Conservation (phyloP, 2,888 invertebrate species). For the Conus canariensis region DNA sequence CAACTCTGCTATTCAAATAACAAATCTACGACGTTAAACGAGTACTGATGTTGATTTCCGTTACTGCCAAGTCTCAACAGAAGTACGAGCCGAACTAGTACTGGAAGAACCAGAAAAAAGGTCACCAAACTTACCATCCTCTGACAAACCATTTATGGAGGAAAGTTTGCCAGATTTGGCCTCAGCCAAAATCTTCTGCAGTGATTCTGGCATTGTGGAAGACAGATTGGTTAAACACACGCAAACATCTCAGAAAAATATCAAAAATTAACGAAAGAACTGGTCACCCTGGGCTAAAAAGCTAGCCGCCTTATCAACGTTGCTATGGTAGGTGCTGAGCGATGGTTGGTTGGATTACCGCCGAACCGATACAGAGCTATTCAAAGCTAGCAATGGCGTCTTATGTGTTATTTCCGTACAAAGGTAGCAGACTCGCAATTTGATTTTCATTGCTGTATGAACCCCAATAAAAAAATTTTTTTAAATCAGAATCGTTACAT, state of each 20-base stretch:
- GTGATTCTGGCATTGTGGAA: conserved; percentile 69
- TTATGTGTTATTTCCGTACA: not conserved
- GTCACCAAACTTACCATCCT: conserved; percentile 70
- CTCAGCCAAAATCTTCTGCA: conserved; percentile 72
- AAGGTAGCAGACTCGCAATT: no score
- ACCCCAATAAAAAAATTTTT: not conserved
- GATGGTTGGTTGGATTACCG: conserved; percentile 8
- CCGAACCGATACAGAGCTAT: not conserved
- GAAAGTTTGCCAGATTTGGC: conserved; percentile 75
- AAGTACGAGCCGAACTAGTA: not conserved
- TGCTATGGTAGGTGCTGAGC: conserved; percentile 48
- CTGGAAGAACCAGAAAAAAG: not conserved
- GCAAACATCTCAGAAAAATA: not conserved
- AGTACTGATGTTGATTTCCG: no score
- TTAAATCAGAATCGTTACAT: no score
- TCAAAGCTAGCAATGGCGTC: not conserved
- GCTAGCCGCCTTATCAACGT: conserved; percentile 46
- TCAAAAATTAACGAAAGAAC: not conserved
- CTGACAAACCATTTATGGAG: conserved; percentile 70
- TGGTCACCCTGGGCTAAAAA: not conserved
- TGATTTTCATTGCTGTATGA: not conserved
- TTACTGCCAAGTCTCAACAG: no score
- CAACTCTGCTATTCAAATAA: no score
- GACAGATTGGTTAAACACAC: not conserved
- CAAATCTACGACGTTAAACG: no score